Evolutionary conservation across 23 tunicate genomes (phyloP), one percentile per base, ranked within the genome.

Genomic region (Ascidia mentula): DNA sequence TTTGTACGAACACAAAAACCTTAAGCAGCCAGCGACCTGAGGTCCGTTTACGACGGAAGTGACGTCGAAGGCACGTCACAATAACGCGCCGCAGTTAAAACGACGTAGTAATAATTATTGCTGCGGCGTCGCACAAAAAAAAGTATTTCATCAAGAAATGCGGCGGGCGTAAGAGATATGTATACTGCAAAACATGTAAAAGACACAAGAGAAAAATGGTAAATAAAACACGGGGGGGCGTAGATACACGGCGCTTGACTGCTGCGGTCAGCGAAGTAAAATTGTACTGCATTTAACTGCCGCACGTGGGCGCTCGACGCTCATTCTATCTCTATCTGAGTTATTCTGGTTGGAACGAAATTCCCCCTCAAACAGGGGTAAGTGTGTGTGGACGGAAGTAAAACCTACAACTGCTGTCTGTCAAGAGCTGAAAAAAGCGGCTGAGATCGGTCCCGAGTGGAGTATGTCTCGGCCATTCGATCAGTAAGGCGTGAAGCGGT

Each of bases 401-500:
- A 53, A 53, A 53, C 24, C 65, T 53, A 53, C n/a, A n/a, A n/a
- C n/a, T n/a, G n/a, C n/a, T n/a, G n/a, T n/a, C n/a, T n/a, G n/a
- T n/a, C n/a, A n/a, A n/a, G n/a, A n/a, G n/a, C 65, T 53, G 65
- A 9, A 9, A 9, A 5, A 53, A 26, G 28, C 65, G 65, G 12
- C 24, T 53, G 7, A 9, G 24, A 53, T 28, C 65, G 65, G 65
- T 53, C 24, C 13, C 13, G 65, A 53, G 65, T 53, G 2, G 65
- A 26, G 65, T 6, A 5, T 20, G 24, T 20, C 28, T 42, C 65
- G 65, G 65, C 13, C 4, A 53, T 53, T 53, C 65, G 65, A 53
- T 87, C 82, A 88, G 85, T 88, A 88, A 0, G 92, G 92, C 8
- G 92, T 60, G 65, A 88, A 88, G 26, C 92, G 87, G 40, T 88